Evolutionary conservation across 1,140 invertebrate species (phyloP), one percentile per base, ranked within the genome.

Genomic region (Penaeus japonicus): DNA sequence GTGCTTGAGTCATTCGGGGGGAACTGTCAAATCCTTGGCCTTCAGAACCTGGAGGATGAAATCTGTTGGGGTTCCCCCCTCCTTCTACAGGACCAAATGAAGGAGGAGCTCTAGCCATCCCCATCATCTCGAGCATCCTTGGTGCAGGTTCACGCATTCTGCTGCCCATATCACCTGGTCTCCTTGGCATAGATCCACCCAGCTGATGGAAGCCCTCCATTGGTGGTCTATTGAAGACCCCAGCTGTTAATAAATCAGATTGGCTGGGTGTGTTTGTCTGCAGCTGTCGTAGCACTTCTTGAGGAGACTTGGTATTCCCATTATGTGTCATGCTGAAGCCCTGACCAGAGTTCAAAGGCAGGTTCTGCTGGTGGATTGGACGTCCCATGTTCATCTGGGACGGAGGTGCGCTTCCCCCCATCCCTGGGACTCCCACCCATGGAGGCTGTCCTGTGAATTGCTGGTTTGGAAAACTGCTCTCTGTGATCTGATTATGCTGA

Each of bases 51-150:
- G 80, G 86, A 57, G 86, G 86, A 5, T 54, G 62, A 22, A 83
- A 77, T 81, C 86, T 82, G 27, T 59, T 65, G 35, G 86, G 54
- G 27, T 88, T 88, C 35, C 15, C 32, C 18, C 75, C 39, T 22
- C 86, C 80, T 20, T 88, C 86, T 17, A 83, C 86, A 55, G 62
- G 86, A 54, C 86, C 86, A 88, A 83, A 88, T 24, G 86, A 88
- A 39, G 86, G 80, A 35, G 81, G 80, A 35, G 86, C 62, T 53
- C 65, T 79, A 39, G 86, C 75, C 86, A 88, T 88, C 10, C 86
- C 86, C 86, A 88, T 88, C 65, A 80, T 88, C 59, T 88, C 86
- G 53, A 88, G 20, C 35, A 88, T 88, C 77, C 86, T 88, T 22
- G 86, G 80, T 55, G 80, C 86, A 55, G 86, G 86, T 57, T 88